Base-by-base conservation (phyloP, 2,113 vertebrate genomes). In the Fregetta grallaria region DNA sequence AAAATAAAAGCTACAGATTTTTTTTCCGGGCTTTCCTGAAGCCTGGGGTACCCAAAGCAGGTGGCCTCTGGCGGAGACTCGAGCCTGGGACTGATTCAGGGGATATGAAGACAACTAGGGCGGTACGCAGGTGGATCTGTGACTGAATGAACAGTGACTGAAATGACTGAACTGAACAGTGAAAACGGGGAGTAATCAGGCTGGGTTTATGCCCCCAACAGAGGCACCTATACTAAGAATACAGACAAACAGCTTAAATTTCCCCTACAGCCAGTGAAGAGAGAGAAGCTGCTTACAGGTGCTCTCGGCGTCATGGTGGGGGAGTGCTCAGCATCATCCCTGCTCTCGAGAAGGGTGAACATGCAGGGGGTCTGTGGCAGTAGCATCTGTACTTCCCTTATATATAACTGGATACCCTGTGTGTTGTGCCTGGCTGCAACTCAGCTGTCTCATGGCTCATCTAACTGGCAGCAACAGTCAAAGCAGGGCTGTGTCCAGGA, bases 261-360 rank as follows among this genome's bases (percentile, higher is more conserved):
- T 44, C 53, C 40, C 21, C 15, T 58, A 17, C 26, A 66, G 52
- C 13, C 68, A 55, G 52, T 2, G 10, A 3, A 55, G 63, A 88
- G 15, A n/a, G 62, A 55, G 63, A 44, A 56, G 52, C 21, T 85
- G 15, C 67, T 79, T 23, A 19, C 17, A 53, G 32, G 26, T 22
- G 29, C 27, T 68, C 15, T n/a, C 47, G 42, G 8, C 16, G 11
- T 29, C 0, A 0, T 17, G 36, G 40, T 42, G 56, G 47, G 30
- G 34, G 29, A 47, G 36, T 4, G 14, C 36, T 49, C 29, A 36
- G 30, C 25, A 18, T 42, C 36, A 14, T 30, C 34, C 32, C 38
- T 32, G 38, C 47, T 42, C 26, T 42, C 6, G 7, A 36, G 40
- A 42, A 53, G n/a, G 61, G 36, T 56, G 58, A 61, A 9, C 22